Conservation (phyloP, 2,888 invertebrate species). For the Eustalomyia histrio region DNA sequence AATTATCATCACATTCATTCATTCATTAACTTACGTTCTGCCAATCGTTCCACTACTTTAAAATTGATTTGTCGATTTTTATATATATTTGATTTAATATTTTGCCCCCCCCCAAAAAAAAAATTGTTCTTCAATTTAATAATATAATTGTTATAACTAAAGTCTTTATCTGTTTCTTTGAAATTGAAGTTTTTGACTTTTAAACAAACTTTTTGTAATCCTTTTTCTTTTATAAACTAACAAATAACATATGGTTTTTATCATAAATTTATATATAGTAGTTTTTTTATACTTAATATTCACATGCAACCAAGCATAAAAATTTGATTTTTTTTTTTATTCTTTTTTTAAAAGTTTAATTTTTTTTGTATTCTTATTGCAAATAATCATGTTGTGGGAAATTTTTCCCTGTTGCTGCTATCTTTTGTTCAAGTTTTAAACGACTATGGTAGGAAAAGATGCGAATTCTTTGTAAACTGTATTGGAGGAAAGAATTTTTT, state of each 20-base stretch:
- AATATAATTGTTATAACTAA: background rate
- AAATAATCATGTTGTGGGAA: conserved; percentile 62
- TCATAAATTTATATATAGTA: conserved; percentile 43
- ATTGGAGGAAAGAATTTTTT: too few relatives aligned
- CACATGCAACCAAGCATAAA: conserved; percentile 63
- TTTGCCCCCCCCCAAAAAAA: too few relatives aligned
- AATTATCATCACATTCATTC: too few relatives aligned
- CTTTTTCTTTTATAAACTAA: conserved; percentile 30
- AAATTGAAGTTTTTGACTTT: conserved; percentile 14
- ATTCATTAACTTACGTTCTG: too few relatives aligned
- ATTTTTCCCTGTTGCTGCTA: background rate
- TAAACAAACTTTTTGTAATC: background rate
- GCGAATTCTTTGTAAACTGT: too few relatives aligned
- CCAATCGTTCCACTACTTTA: too few relatives aligned
- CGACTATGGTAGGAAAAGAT: background rate
- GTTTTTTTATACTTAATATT: conserved; percentile 43
- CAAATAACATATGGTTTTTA: conserved; percentile 56
- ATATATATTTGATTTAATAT: too few relatives aligned
- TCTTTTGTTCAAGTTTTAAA: conserved; percentile 22
- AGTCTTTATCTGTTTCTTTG: background rate
- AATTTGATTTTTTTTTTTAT: conserved; percentile 60
- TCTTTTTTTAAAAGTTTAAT: conserved; percentile 29
- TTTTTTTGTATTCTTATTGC: conserved; percentile 42
- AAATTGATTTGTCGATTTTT: too few relatives aligned
- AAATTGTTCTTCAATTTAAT: too few relatives aligned